Evolutionary conservation across 2,797 vertebrate genomes (phyloP).

Genomic region (Anisognathus igniventris): DNA sequence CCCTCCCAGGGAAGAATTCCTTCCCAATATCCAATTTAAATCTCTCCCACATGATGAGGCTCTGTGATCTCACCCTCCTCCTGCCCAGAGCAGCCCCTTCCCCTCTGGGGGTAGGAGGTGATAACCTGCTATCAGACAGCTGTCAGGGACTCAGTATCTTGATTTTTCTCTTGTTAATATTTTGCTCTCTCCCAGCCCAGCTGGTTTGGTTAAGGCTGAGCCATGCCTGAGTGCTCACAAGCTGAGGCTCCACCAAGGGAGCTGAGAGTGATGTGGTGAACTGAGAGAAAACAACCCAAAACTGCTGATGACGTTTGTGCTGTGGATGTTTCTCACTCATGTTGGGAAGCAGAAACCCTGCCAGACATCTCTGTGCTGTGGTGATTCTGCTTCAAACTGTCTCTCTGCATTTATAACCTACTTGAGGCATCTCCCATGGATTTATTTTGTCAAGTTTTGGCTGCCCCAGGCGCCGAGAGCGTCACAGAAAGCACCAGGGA

Average conservation of each 20-base stretch:
- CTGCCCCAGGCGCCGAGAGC: accelerated
- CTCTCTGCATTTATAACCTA: neutral
- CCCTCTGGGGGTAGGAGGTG: neutral
- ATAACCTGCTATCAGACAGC: neutral
- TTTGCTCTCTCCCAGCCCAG: neutral
- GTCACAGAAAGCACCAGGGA: accelerated
- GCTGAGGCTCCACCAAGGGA: neutral
- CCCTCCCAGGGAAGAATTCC: accelerated
- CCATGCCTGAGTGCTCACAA: neutral
- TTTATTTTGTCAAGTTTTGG: neutral
- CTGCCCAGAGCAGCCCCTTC: neutral
- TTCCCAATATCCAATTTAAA: neutral
- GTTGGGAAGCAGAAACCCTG: neutral
- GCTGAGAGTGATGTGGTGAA: neutral
- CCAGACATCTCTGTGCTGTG: neutral
- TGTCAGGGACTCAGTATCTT: neutral
- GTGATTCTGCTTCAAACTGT: neutral
- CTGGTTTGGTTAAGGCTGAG: neutral
- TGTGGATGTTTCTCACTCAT: neutral
- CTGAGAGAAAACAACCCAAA: neutral
- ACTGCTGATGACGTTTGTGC: neutral
- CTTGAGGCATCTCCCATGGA: accelerated
- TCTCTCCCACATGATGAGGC: too few relatives aligned
- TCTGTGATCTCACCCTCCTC: neutral
- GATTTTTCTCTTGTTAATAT: neutral